Conservation (phyloP, 2,113 vertebrate genomes). For the Megaceryle torquata region DNA sequence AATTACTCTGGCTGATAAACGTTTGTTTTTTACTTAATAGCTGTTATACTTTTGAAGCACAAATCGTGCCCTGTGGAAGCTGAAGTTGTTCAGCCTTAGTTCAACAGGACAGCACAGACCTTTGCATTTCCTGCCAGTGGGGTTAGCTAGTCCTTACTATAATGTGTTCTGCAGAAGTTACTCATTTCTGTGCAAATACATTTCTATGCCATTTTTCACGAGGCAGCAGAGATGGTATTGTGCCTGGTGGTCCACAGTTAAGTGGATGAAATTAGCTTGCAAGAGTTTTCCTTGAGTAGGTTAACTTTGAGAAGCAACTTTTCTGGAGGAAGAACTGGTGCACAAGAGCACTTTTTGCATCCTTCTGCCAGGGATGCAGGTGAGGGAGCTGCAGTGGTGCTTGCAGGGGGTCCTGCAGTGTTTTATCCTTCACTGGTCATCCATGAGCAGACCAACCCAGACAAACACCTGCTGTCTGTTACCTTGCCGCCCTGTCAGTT, state of each 20-base stretch:
- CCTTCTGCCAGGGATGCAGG: too few relatives aligned
- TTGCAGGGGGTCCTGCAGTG: accelerated
- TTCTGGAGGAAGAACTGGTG: neutral
- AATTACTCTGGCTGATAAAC: neutral
- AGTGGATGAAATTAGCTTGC: neutral
- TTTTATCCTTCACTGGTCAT: too few relatives aligned
- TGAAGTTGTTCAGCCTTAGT: neutral
- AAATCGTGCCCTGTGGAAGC: neutral
- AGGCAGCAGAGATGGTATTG: neutral
- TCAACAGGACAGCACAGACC: neutral
- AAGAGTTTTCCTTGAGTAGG: neutral
- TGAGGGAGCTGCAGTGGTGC: neutral
- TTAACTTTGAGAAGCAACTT: neutral
- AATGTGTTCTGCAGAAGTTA: neutral
- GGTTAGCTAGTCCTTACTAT: too few relatives aligned
- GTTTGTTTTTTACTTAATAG: neutral
- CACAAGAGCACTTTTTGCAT: neutral
- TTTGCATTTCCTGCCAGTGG: neutral
- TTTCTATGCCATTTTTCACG: neutral
- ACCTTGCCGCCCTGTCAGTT: neutral
- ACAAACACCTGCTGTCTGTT: neutral
- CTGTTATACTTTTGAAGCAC: neutral
- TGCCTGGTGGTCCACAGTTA: neutral
- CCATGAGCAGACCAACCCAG: neutral
- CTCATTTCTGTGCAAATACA: neutral